Base-by-base conservation (phyloP, 1,140 invertebrate species). In the Muscidifurax raptorellus region DNA sequence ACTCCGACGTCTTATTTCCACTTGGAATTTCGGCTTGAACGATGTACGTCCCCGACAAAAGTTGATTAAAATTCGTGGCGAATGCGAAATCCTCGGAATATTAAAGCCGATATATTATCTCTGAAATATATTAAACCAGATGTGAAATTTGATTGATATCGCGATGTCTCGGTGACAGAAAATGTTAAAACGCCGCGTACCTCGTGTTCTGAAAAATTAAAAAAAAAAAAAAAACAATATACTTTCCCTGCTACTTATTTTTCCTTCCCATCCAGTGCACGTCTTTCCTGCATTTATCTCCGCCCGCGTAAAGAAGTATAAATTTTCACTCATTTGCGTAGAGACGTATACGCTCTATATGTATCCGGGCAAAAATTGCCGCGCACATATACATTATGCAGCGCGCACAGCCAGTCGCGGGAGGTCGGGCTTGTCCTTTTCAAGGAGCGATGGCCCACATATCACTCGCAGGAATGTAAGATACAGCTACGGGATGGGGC, bases 381-480 rank as follows among this genome's bases (percentile, higher is more conserved):
- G 22, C 52, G 1, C 6, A 7, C 52, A 74, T 74, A 74, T 74
- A 74, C 32, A 74, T 74, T 74, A 74, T 74, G 71, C 32, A 74
- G 15, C 22, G 9, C 1, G 22, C 32, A 7, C 15, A 22, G 27
- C 15, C 67, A 69, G 12, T 69, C 67, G 27, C 67, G 27, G n/a
- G n/a, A 28, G 28, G 71, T 74, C 18, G 28, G n/a, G 67, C 67
- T 74, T 32, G 71, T 74, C 71, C 32, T 74, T 22, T 36, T 36
- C 7, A 15, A 74, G 71, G 9, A 74, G 30, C 15, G 32, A 40
- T 74, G 71, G 71, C 32, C 32, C 32, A 36, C 32, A 74, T 32
- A 74, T 40, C 71, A 74, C 32, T 74, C 32, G 71, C 22, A 36
- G 32, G 30, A 36, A 32, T 74, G 71, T 36, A 27, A 28, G 66